Evolutionary conservation across 2,113 vertebrate genomes (phyloP).

Genomic region (Cyanoliseus patagonus): DNA sequence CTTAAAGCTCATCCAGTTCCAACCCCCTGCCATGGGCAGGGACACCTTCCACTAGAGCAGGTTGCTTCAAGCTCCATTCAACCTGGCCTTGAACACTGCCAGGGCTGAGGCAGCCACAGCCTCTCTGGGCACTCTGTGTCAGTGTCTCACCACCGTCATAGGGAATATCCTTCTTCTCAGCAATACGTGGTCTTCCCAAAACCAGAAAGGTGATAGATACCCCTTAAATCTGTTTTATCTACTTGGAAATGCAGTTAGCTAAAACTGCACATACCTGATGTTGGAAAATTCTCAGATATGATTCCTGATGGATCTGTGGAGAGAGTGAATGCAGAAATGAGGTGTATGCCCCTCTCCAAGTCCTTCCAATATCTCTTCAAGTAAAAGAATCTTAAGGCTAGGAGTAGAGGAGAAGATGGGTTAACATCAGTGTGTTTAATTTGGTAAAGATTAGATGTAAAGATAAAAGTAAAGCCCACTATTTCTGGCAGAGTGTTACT

Average conservation of each 20-base stretch:
- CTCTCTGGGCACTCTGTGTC: neutral
- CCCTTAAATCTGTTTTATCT: neutral
- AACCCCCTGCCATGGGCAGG: neutral
- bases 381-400: neutral
- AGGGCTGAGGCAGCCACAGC: neutral
- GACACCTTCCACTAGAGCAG: neutral
- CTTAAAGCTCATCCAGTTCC: neutral
- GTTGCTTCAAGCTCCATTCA: neutral
- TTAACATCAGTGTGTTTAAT: neutral
- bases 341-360: neutral
- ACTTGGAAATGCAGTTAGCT: neutral
- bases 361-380: neutral
- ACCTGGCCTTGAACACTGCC: neutral
- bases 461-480: neutral
- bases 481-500: neutral
- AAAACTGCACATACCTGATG: neutral
- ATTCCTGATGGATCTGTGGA: neutral
- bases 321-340: neutral
- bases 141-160: neutral
- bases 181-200: neutral
- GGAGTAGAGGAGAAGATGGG: neutral
- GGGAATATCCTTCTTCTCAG: neutral
- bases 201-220: neutral
- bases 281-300: neutral
- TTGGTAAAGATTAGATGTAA: neutral